These are phyloP conservation scores for Puma concolor DNA, from an alignment of 2,113 vertebrate genomes.

Conservation along the genomic window DNA sequence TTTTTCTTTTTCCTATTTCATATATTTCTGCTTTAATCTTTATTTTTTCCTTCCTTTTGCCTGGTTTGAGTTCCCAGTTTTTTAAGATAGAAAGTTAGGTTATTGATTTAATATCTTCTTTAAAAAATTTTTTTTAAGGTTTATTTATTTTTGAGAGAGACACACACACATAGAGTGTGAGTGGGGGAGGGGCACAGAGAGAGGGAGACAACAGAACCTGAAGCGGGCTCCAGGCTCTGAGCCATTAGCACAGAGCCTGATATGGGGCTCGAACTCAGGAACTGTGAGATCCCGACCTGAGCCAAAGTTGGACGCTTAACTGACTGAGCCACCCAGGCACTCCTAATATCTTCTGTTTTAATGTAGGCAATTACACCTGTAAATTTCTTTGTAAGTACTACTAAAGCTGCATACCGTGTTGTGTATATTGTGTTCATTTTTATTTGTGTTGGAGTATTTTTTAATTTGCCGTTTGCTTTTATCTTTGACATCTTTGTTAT, in stretches of 20 bases:
- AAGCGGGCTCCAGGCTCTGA: too few species aligned
- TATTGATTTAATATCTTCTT: neutral
- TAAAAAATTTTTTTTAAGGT: neutral
- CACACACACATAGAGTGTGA: too few species aligned
- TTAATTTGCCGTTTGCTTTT: neutral
- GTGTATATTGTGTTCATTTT: neutral
- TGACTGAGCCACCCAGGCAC: too few species aligned
- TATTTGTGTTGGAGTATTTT: neutral
- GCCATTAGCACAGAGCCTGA: too few species aligned
- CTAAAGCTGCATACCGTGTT: neutral
- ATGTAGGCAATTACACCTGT: neutral
- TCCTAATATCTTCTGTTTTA: neutral
- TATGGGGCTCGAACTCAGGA: too few species aligned
- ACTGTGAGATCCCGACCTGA: too few species aligned
- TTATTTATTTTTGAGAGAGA: too few species aligned
- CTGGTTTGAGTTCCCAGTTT: neutral
- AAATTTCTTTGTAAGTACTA: neutral
- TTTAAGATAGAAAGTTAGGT: neutral
- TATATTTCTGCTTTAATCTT: neutral
- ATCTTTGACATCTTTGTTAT: neutral
- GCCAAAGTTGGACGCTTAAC: too few species aligned
- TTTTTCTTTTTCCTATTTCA: neutral
- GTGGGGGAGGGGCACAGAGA: too few species aligned
- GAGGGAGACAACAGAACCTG: too few species aligned
- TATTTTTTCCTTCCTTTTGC: neutral